Conservation (phyloP, 2,113 vertebrate species). For the Tragulus kanchil region DNA sequence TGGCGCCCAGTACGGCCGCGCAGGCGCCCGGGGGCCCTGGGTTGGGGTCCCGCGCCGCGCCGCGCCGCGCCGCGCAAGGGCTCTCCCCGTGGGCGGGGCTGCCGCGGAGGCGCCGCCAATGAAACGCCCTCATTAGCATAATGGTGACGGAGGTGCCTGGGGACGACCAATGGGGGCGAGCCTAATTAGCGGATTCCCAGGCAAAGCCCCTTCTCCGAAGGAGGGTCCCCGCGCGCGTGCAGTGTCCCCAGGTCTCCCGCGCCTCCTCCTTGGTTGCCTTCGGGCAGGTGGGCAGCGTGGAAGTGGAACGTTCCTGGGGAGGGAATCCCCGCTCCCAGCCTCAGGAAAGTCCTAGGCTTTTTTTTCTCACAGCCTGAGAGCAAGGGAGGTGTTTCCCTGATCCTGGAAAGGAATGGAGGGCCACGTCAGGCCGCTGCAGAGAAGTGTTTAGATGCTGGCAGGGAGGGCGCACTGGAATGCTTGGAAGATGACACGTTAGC, state of each 20-base stretch:
- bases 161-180: conserved; percentile 60
- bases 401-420: not conserved
- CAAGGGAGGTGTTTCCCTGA: conserved; percentile 49
- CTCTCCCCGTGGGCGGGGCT: conserved; percentile 41
- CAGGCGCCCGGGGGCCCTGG: not conserved
- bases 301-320: not conserved
- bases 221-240: rapidly evolving
- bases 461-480: not conserved
- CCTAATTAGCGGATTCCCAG: not conserved
- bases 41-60: not conserved
- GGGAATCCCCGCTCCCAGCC: conserved; percentile 72
- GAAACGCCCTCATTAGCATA: conserved; percentile 69
- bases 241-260: rapidly evolving
- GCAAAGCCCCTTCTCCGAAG: not conserved
- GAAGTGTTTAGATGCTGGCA: not conserved
- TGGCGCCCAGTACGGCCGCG: not conserved
- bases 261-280: not conserved
- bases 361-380: not conserved
- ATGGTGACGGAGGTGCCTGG: conserved; percentile 67
- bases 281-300: not conserved
- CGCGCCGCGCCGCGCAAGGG: not conserved
- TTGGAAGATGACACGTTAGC: rapidly evolving
- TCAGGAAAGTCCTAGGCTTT: conserved; percentile 3
- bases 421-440: not conserved
- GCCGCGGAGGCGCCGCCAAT: conserved; percentile 72